Percentiles rank a stretch among this genome's conserved stretches.
These are phyloP conservation scores for Quadroppia sp. DNA, from an alignment of 2,888 invertebrate species.

Conservation along the genomic window DNA sequence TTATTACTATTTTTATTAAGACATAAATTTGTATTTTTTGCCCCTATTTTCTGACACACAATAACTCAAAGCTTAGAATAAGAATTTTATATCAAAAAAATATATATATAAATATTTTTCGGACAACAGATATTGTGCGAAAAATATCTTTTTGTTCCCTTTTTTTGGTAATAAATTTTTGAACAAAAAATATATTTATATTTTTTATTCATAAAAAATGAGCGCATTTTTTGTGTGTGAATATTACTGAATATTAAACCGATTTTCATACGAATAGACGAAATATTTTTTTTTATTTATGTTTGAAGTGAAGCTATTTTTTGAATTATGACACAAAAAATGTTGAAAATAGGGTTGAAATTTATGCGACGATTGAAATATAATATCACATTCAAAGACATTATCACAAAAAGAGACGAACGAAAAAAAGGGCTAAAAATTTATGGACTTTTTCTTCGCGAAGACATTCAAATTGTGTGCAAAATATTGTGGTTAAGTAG, in stretches of 20 bases:
- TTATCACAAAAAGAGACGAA: constrained; percentile 6
- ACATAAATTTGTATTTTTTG: constrained; percentile 7
- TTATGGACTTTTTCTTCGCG: background rate
- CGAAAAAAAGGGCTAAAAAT: background rate
- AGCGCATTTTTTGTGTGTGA: too few relatives aligned
- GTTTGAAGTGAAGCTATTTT: background rate
- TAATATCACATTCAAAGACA: constrained; percentile 26
- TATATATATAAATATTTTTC: too few relatives aligned
- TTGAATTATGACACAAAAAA: constrained; percentile 15
- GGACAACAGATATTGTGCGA: too few relatives aligned
- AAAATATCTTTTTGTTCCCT: too few relatives aligned
- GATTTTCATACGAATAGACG: too few relatives aligned
- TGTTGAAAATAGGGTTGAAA: background rate
- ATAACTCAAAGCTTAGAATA: background rate
- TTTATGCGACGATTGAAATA: constrained; percentile 24
- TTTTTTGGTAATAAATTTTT: too few relatives aligned
- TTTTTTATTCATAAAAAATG: too few relatives aligned
- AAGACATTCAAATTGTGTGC: too few relatives aligned
- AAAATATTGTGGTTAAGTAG: background rate
- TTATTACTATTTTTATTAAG: constrained; percentile 11
- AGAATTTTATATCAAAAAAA: too few relatives aligned
- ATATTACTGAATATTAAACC: too few relatives aligned
- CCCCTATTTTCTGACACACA: constrained; percentile 12
- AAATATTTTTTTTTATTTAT: background rate
- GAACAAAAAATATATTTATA: too few relatives aligned